Base-by-base conservation (phyloP, 2,888 invertebrate genomes). In the Lycophotia porphyrea region DNA sequence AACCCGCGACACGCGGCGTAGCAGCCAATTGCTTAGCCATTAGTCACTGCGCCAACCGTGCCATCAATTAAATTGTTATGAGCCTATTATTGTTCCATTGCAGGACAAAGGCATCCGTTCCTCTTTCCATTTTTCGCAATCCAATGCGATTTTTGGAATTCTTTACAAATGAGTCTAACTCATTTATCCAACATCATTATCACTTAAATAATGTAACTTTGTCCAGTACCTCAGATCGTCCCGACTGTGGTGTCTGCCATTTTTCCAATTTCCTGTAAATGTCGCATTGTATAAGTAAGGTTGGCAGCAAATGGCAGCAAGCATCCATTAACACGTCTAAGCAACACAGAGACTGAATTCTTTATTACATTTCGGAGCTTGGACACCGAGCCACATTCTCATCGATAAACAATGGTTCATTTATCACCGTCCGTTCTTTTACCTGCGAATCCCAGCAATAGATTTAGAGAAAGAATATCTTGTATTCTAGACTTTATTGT, bases 371-470 rank as follows among this genome's bases (percentile, higher is more conserved):
- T 75, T 66, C n/a, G n/a, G 7, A 58, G n/a, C 36, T 58, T 13
- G 4, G 15, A n/a, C n/a, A n/a, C n/a, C n/a, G n/a, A n/a, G n/a
- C 42, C 34, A 74, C 64, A 75, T 21, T 39, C 15, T 47, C 65
- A 47, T 21, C 21, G 9, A 39, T 18, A 65, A 39, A 39, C 75
- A 75, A 58, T 58, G 55, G 66, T 47, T 7, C 31, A 66, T 58
- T 66, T 66, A 47, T 75, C 55, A 39, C n/a, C n/a, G n/a, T 67
- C 18, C 42, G 5, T 71, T 31, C 42, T 58, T 47, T 15, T 65
- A 49, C 31, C n/a, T 58, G 9, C 24, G 52, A 13, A 61, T 44
- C 8, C 13, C n/a, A 18, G 31, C 2, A 9, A 36, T 71, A 39
- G 18, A 27, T 52, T 63, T 63, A 27, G 11, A 63, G 63, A 63